A percentile compares a stretch with the other conserved stretches of the same genome.
These are phyloP conservation scores for Tauraco hartlaubi DNA, from an alignment of 2,797 vertebrate species.

Conservation along the genomic window DNA sequence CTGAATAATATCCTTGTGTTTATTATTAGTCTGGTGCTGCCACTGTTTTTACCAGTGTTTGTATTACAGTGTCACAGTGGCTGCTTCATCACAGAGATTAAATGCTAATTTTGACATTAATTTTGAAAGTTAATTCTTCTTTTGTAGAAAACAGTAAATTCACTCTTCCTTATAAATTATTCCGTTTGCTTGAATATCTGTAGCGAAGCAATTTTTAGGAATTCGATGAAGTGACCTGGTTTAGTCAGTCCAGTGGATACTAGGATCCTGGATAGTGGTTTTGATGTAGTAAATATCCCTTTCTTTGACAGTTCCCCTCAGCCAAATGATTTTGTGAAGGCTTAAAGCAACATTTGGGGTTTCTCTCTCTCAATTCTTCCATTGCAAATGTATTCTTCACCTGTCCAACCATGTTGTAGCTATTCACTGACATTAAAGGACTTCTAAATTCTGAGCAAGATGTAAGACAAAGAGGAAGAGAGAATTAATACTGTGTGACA, in stretches of 20 bases:
- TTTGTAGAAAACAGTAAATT: not conserved
- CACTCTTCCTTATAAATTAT: not conserved
- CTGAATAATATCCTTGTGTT: constrained; percentile 8
- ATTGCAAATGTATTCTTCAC: not conserved
- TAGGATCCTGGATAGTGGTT: not conserved
- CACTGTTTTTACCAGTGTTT: constrained; percentile 6
- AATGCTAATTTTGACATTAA: constrained; percentile 9
- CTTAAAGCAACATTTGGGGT: not conserved
- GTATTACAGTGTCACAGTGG: not conserved
- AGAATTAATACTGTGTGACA: not conserved
- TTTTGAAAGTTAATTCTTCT: constrained; percentile 24
- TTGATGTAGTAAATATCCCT: not conserved
- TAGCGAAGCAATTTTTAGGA: not conserved
- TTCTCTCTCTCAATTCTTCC: not conserved
- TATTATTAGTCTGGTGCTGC: not conserved
- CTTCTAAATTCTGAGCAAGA: not conserved
- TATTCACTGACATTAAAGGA: not conserved
- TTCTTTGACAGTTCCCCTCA: not conserved
- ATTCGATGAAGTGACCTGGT: not conserved
- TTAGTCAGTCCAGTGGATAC: not conserved
- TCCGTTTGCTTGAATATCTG: not conserved
- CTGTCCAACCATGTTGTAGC: not conserved
- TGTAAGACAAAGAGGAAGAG: not conserved
- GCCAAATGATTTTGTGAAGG: not conserved
- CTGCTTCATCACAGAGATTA: constrained; percentile 12